phyloP scores from a whole-genome alignment of 2,888 invertebrate genomes.

The Zaprionus obscuricornis region DNA sequence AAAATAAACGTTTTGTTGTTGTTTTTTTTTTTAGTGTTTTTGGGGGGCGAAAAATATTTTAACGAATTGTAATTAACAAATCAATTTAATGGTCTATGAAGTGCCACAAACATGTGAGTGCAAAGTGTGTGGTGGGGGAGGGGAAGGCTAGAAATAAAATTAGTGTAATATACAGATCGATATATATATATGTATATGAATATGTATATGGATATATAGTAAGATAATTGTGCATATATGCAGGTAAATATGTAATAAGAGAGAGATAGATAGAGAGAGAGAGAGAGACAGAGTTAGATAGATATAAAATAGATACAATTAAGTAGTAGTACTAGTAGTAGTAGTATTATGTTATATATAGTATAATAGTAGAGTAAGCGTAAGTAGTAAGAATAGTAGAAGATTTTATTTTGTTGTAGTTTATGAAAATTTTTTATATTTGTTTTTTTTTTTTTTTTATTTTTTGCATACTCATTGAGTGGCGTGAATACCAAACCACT shows the following conservation, averaged over 20 bases:
- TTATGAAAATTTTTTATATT: conserved; percentile 53
- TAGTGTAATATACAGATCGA: conserved; percentile 20
- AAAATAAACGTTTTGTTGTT: no score
- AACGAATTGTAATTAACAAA: conserved; percentile 67
- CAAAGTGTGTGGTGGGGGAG: conserved; percentile 16
- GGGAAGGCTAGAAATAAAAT: conserved; percentile 10
- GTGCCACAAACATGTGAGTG: conserved; percentile 32
- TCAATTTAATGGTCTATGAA: conserved; percentile 55
- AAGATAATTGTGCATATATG: background rate
- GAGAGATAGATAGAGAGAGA: no score
- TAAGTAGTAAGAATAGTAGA: conserved; percentile 22
- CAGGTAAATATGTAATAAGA: no score
- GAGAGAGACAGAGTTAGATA: background rate
- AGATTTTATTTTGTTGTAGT: conserved; percentile 27
- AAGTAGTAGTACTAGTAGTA: no score
- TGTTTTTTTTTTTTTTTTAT: no score
- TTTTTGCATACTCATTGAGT: conserved; percentile 83
- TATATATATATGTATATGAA: conserved; percentile 25
- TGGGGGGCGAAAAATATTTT: conserved; percentile 31
- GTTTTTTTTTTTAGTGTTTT: background rate
- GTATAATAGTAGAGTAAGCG: conserved; percentile 34
- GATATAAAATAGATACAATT: background rate
- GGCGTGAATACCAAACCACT: conserved; percentile 83
- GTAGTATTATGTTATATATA: conserved; percentile 33
- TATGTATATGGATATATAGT: conserved; percentile 10